Evolutionary conservation across 2,797 vertebrate genomes (phyloP).

Genomic region (Enteromius afrohamiltoni): DNA sequence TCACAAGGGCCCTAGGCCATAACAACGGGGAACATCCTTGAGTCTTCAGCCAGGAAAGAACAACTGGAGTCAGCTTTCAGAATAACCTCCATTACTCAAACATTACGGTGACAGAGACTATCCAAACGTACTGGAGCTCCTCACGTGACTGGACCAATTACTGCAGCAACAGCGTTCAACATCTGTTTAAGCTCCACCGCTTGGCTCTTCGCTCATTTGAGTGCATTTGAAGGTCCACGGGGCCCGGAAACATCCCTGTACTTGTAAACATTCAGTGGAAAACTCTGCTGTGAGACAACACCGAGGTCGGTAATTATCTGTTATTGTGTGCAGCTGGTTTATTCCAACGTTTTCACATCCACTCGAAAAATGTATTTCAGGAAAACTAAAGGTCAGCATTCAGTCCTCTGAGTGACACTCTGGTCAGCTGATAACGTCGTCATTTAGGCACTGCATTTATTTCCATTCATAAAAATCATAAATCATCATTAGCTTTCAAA

Average conservation of each 20-base stretch:
- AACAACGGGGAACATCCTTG: conserved; percentile 9
- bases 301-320: conserved; percentile 62
- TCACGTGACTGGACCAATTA: conserved; percentile 33
- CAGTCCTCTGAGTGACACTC: conserved; percentile 9
- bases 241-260: conserved; percentile 55
- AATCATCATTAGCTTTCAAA: conserved; percentile 1
- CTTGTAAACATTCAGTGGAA: conserved; percentile 58
- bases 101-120: conserved; percentile 1
- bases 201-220: conserved; percentile 43
- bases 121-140: not conserved
- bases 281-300: conserved; percentile 60
- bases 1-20: conserved; percentile 40
- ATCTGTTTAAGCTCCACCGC: conserved; percentile 54
- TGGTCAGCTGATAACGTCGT: conserved; percentile 6
- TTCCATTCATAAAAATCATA: conserved; percentile 12
- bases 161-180: conserved; percentile 35
- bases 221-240: conserved; percentile 53
- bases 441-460: not conserved
- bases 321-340: conserved; percentile 61
- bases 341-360: conserved; percentile 44
- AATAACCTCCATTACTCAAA: conserved; percentile 17
- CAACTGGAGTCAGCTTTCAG: conserved; percentile 9
- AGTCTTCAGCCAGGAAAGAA: conserved; percentile 22
- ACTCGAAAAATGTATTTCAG: conserved; percentile 26
- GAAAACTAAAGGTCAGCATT: conserved; percentile 51